phyloP scores from a whole-genome alignment of 2,113 vertebrate genomes.

The Pterocles gutturalis region DNA sequence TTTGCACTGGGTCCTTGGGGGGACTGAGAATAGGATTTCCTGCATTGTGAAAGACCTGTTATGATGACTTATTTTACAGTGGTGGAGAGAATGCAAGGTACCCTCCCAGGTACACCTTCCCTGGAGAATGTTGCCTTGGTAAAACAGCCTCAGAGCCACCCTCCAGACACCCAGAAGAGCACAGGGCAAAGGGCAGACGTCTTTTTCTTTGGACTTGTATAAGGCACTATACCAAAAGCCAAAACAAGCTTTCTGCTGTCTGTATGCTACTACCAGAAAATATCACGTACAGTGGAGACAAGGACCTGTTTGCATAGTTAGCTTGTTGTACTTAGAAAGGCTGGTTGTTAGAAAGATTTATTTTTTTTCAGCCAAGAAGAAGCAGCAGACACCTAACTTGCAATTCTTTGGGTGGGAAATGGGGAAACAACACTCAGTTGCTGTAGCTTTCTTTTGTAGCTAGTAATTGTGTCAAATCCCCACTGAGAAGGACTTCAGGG shows the following conservation, averaged over 20 bases:
- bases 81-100: background rate
- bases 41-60: background rate
- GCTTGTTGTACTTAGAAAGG: background rate
- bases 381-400: background rate
- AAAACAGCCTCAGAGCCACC: background rate
- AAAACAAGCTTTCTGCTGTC: background rate
- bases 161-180: background rate
- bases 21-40: background rate
- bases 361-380: background rate
- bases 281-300: background rate
- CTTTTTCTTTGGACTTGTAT: background rate
- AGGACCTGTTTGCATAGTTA: background rate
- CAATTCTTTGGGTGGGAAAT: background rate
- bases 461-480: background rate
- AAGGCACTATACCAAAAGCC: background rate
- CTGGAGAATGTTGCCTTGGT: background rate
- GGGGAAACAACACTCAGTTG: background rate
- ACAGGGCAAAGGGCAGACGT: background rate
- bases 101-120: background rate
- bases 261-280: background rate
- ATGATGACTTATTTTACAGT: background rate
- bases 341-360: background rate
- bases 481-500: background rate
- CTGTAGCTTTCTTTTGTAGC: background rate
- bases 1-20: background rate